A percentile compares a stretch with the other conserved stretches of the same genome.
Conservation (phyloP, 2,113 vertebrate genomes). For the Thunnus thynnus region DNA sequence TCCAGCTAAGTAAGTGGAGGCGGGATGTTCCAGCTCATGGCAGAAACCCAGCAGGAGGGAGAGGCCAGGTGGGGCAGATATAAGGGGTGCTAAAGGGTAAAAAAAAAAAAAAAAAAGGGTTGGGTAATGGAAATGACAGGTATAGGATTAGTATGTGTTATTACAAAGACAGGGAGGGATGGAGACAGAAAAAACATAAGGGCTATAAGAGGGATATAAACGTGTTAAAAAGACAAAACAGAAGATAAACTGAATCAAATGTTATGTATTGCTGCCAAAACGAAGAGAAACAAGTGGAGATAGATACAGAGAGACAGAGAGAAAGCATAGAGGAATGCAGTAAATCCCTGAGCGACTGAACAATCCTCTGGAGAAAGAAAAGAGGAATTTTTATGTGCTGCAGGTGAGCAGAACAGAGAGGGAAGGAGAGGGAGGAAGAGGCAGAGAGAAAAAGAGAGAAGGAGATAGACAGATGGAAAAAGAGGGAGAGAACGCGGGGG, state of each 20-base stretch:
- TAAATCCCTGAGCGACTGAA: slow-evolving; percentile 84
- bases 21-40: slow-evolving; percentile 77
- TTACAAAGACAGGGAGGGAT: slow-evolving; percentile 56
- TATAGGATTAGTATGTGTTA: slow-evolving; percentile 61
- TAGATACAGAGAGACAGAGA: slow-evolving; percentile 71
- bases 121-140: slow-evolving; percentile 66
- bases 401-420: slow-evolving; percentile 85
- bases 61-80: slow-evolving; percentile 79
- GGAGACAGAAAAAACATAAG: slow-evolving; percentile 58
- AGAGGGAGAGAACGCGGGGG: slow-evolving; percentile 73
- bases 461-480: slow-evolving; percentile 77
- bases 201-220: slow-evolving; percentile 70
- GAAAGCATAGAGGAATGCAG: slow-evolving; percentile 84
- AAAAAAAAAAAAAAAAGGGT: slow-evolving; percentile 62
- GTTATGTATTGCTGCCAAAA: slow-evolving; percentile 73
- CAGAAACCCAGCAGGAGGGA: slow-evolving; percentile 78
- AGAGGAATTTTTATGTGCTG: slow-evolving; percentile 90
- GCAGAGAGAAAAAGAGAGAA: slow-evolving; percentile 51
- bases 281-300: slow-evolving; percentile 54
- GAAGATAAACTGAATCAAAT: slow-evolving; percentile 58
- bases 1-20: slow-evolving; percentile 78
- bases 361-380: slow-evolving; percentile 86
- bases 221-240: slow-evolving; percentile 77
- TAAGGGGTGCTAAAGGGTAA: slow-evolving; percentile 51
- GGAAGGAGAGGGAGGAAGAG: slow-evolving; percentile 64